phyloP scores from a whole-genome alignment of 64 coral and sea anemone genomes.

The Montipora foliosa region DNA sequence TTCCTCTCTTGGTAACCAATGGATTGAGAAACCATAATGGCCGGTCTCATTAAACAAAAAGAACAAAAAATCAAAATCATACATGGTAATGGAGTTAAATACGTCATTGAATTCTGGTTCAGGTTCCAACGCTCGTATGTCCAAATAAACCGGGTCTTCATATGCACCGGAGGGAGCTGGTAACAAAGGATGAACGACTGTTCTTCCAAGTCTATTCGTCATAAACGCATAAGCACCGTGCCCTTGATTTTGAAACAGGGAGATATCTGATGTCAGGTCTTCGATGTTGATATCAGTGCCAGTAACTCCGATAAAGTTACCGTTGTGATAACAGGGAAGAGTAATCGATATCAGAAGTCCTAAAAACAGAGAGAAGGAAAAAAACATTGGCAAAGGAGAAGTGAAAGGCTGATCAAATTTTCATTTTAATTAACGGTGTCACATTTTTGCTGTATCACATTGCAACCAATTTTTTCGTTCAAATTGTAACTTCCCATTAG shows the following conservation, averaged over 20 bases:
- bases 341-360: slow-evolving; percentile 47
- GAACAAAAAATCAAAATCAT: background rate
- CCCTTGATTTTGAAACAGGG: slow-evolving; percentile 69
- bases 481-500: too few species aligned
- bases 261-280: slow-evolving; percentile 59
- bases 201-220: slow-evolving; percentile 46
- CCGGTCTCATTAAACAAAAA: background rate
- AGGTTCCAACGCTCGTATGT: slow-evolving; percentile 65
- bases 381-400: background rate
- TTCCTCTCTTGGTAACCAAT: too few species aligned
- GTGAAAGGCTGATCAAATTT: too few species aligned
- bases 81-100: slow-evolving; percentile 24
- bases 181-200: slow-evolving; percentile 71
- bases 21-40: too few species aligned
- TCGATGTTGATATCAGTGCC: slow-evolving; percentile 61
- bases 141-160: slow-evolving; percentile 66
- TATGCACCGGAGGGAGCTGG: slow-evolving; percentile 47
- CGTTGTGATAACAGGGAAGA: slow-evolving; percentile 63
- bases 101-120: slow-evolving; percentile 30
- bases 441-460: too few species aligned
- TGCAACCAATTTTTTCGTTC: too few species aligned
- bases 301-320: slow-evolving; percentile 63
- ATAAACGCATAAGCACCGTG: slow-evolving; percentile 65
- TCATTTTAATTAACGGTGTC: too few species aligned
- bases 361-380: background rate